phyloP scores from a whole-genome alignment of 2,888 invertebrate genomes.

The Ectemnius lituratus region DNA sequence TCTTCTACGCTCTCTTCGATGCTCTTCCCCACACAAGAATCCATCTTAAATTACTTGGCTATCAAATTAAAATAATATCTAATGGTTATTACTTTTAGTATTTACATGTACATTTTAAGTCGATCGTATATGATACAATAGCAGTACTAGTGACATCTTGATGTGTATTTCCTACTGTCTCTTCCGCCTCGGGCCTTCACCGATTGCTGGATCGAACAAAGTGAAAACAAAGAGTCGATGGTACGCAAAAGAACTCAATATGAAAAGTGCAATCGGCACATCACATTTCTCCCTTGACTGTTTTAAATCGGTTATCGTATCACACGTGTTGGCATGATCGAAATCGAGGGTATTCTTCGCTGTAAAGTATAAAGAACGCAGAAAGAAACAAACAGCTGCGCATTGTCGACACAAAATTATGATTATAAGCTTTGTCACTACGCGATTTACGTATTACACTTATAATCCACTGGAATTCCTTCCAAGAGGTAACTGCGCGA shows the following conservation, averaged over 20 bases:
- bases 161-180: slow-evolving; percentile 13
- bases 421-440: background rate
- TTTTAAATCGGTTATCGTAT: background rate
- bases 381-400: background rate
- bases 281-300: background rate
- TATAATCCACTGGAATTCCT: background rate
- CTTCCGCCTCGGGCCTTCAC: background rate
- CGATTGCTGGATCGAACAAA: background rate
- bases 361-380: background rate
- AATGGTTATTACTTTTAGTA: slow-evolving; percentile 58
- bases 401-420: background rate
- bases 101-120: slow-evolving; percentile 61
- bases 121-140: slow-evolving; percentile 62
- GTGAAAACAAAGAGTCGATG: background rate
- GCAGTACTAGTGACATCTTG: slow-evolving; percentile 36
- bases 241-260: background rate
- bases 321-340: background rate
- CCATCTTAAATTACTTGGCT: slow-evolving; percentile 54
- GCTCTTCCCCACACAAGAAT: slow-evolving; percentile 53
- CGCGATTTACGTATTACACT: slow-evolving; percentile 1
- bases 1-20: slow-evolving; percentile 47
- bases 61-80: slow-evolving; percentile 60
- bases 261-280: background rate
- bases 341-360: background rate
- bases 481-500: no score